Evolutionary conservation across 2,888 invertebrate species (phyloP).

Genomic region (Minunthozetes semirufus): DNA sequence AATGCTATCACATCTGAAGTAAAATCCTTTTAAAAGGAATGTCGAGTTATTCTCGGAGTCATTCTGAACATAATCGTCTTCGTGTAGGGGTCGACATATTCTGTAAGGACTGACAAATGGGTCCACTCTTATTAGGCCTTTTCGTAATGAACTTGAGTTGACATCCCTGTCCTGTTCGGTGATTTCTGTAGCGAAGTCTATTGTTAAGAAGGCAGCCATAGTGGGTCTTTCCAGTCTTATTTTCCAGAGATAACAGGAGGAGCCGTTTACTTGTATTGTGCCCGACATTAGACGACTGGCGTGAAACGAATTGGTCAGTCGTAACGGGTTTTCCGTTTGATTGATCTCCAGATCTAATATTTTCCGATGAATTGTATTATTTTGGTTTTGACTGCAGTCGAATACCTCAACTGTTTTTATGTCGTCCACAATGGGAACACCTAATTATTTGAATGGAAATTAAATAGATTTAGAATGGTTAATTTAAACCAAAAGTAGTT

Average conservation of each 20-base stretch:
- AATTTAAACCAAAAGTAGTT: not conserved
- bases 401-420: not conserved
- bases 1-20: slow-evolving; percentile 11
- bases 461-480: not conserved
- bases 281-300: slow-evolving; percentile 4
- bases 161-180: not conserved
- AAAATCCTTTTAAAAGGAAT: not conserved
- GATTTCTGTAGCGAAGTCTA: slow-evolving; percentile 15
- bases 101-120: slow-evolving; percentile 18
- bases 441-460: not conserved
- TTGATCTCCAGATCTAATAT: not conserved
- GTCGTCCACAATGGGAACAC: not conserved
- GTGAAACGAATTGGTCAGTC: not conserved
- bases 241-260: slow-evolving; percentile 19
- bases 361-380: not conserved
- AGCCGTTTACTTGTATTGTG: not conserved
- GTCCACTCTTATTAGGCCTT: not conserved
- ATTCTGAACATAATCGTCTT: not conserved
- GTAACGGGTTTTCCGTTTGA: slow-evolving; percentile 2
- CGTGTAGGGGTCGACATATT: not conserved
- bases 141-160: not conserved
- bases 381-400: not conserved
- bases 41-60: not conserved
- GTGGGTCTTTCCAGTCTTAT: not conserved
- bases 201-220: not conserved